Evolutionary conservation across 2,888 invertebrate species (phyloP).

Genomic region (Trissolcus japonicus): DNA sequence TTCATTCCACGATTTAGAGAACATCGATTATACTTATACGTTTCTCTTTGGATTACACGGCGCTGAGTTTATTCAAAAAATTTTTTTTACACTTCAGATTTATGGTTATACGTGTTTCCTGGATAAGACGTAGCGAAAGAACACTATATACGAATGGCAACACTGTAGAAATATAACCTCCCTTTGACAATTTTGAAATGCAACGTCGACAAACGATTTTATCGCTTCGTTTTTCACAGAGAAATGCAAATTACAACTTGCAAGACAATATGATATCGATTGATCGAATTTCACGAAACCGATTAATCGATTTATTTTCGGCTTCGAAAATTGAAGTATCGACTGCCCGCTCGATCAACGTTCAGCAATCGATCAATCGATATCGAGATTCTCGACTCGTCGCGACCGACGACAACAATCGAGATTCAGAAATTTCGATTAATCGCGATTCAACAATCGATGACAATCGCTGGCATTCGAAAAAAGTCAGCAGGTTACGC

Average conservation of each 20-base stretch:
- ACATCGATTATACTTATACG: no score
- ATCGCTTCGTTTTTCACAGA: conserved; percentile 5
- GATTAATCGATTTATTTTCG: conserved; percentile 50
- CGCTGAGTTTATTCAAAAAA: no score
- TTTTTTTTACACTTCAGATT: no score
- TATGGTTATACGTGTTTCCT: no score
- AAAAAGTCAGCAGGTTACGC: no score
- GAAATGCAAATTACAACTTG: conserved; percentile 19
- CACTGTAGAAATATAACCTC: no score
- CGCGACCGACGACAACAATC: conserved; percentile 18
- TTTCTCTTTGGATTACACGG: background rate
- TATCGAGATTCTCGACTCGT: conserved; percentile 30
- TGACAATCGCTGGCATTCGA: background rate
- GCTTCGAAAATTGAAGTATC: conserved; percentile 39
- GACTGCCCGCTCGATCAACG: conserved; percentile 24
- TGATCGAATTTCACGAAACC: conserved; percentile 36
- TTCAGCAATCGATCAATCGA: conserved; percentile 50
- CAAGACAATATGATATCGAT: conserved; percentile 34
- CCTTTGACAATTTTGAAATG: no score
- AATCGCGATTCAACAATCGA: conserved; percentile 22
- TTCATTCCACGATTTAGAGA: background rate
- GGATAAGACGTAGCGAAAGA: no score
- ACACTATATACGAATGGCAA: no score
- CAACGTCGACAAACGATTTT: no score
- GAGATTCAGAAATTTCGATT: conserved; percentile 39